These are phyloP conservation scores for Myrmecophaga tridactyla DNA, from an alignment of 2,113 vertebrate species.

Conservation along the genomic window DNA sequence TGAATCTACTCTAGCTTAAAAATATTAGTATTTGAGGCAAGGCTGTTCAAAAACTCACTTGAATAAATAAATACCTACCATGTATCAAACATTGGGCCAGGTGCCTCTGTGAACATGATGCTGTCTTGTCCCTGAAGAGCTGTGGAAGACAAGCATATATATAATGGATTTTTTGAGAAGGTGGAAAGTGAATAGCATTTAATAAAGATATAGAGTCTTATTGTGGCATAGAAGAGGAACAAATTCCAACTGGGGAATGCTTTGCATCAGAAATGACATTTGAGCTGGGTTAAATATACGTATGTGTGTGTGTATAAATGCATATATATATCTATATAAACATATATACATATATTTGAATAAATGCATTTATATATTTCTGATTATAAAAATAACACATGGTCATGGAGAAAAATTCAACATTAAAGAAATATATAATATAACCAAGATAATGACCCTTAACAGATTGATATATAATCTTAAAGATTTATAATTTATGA, in stretches of 20 bases:
- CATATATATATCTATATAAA: too few relatives aligned
- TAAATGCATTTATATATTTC: too few relatives aligned
- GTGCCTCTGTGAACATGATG: neutral
- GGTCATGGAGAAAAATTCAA: neutral
- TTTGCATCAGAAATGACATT: neutral
- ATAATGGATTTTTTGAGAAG: neutral
- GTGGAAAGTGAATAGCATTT: neutral
- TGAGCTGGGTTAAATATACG: neutral
- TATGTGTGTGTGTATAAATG: neutral
- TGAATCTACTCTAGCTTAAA: neutral
- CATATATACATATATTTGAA: too few relatives aligned
- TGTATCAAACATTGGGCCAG: neutral
- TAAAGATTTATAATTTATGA: neutral
- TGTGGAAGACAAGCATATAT: neutral
- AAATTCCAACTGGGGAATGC: neutral
- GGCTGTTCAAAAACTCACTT: neutral
- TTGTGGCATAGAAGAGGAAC: neutral
- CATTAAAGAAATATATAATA: neutral
- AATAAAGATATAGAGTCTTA: neutral
- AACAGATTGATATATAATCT: neutral
- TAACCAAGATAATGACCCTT: neutral
- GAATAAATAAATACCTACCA: neutral
- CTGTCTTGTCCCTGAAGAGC: neutral
- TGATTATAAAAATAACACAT: neutral
- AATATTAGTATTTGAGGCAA: neutral